Conservation (phyloP, 2,888 invertebrate species). For the Pristionchus arcanus region DNA sequence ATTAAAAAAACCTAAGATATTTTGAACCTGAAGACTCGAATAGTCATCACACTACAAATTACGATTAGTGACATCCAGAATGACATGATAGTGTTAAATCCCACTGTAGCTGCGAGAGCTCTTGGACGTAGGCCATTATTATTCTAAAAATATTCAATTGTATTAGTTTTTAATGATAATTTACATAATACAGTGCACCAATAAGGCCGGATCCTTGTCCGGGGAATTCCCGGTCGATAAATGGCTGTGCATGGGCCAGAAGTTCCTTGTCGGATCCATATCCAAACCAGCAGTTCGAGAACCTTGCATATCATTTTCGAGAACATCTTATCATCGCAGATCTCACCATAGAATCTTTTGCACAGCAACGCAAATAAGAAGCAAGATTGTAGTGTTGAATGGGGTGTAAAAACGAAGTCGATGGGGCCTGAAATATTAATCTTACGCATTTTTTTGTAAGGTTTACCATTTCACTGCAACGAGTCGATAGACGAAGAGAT, state of each 20-base stretch:
- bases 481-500: slow-evolving; percentile 25
- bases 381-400: not conserved
- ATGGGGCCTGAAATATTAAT: not conserved
- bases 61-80: not conserved
- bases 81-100: not conserved
- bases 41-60: not conserved
- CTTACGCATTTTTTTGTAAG: not conserved
- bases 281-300: not conserved
- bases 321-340: no score
- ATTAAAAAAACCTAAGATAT: not conserved
- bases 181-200: slow-evolving; percentile 9
- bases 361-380: not conserved
- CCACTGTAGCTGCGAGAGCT: not conserved
- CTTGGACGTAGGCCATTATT: not conserved
- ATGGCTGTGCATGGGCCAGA: not conserved
- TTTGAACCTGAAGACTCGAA: not conserved
- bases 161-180: not conserved
- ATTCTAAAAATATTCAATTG: not conserved
- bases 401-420: not conserved
- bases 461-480: not conserved
- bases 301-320: not conserved
- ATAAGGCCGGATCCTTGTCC: not conserved
- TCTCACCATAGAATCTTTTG: not conserved
- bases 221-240: not conserved
- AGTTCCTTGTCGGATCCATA: not conserved